phyloP scores from a whole-genome alignment of 2,113 vertebrate genomes.

The Carettochelys insculpta region DNA sequence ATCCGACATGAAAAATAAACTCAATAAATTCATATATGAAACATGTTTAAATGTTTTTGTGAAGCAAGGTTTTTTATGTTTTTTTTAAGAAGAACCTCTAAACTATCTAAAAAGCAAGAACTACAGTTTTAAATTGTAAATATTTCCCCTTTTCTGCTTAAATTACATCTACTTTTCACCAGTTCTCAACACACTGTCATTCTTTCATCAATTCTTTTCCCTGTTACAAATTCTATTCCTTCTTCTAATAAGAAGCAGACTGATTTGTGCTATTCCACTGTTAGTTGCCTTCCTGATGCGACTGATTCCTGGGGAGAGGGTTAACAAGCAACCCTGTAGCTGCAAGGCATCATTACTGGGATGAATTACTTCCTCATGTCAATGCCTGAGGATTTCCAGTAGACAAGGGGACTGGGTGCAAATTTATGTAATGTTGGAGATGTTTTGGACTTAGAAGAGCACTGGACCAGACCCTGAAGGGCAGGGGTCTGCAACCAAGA shows the following conservation, averaged over 20 bases:
- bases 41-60: background rate
- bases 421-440: accelerated
- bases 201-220: background rate
- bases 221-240: background rate
- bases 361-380: background rate
- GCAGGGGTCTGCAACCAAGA: no score
- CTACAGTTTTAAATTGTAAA: background rate
- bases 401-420: background rate
- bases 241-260: constrained; percentile 10
- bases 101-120: background rate
- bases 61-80: background rate
- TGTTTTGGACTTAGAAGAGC: background rate
- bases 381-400: background rate
- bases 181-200: background rate
- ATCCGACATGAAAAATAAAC: background rate
- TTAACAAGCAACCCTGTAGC: no score
- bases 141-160: background rate
- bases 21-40: accelerated
- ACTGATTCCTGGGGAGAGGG: background rate
- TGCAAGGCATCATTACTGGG: no score
- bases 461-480: background rate
- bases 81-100: background rate
- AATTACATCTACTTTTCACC: background rate
- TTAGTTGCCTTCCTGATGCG: background rate
- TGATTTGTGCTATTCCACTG: constrained; percentile 7